Evolutionary conservation across 2,113 vertebrate genomes (phyloP).

Genomic region (Halcyon senegalensis): DNA sequence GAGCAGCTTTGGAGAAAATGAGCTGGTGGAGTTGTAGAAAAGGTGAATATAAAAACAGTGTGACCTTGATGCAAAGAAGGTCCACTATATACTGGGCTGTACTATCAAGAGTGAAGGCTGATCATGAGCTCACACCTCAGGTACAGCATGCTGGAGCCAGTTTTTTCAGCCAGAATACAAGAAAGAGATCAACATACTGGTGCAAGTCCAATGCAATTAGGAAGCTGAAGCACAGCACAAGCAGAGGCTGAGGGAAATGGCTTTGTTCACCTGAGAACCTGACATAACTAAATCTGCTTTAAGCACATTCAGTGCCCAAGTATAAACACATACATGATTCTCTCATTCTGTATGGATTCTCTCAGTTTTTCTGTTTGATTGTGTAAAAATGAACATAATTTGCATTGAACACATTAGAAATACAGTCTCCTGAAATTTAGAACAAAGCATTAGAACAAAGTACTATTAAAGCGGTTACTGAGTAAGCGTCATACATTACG

Average conservation of each 20-base stretch:
- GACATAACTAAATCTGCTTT: not conserved
- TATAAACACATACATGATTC: not conserved
- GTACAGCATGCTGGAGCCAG: not conserved
- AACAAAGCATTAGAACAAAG: not conserved
- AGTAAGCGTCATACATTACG: slow-evolving; percentile 62
- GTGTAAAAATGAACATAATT: not conserved
- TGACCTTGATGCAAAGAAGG: not conserved
- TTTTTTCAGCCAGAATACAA: not conserved
- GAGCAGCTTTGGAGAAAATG: not conserved
- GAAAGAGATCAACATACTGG: not conserved
- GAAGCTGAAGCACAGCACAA: not conserved
- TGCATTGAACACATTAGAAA: not conserved
- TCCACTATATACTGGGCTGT: not conserved
- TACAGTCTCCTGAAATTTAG: not conserved
- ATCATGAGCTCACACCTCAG: not conserved
- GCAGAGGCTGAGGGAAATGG: not conserved
- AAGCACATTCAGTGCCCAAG: not conserved
- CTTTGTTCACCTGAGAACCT: not conserved
- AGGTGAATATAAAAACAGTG: not conserved
- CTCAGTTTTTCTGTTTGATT: not conserved
- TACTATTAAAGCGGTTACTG: not conserved
- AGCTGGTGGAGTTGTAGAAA: not conserved
- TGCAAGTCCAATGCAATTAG: not conserved
- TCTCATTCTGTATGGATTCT: not conserved
- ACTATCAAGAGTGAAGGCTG: not conserved